phyloP scores from a whole-genome alignment of 2,888 invertebrate species.

The Ernsta delagoae region DNA sequence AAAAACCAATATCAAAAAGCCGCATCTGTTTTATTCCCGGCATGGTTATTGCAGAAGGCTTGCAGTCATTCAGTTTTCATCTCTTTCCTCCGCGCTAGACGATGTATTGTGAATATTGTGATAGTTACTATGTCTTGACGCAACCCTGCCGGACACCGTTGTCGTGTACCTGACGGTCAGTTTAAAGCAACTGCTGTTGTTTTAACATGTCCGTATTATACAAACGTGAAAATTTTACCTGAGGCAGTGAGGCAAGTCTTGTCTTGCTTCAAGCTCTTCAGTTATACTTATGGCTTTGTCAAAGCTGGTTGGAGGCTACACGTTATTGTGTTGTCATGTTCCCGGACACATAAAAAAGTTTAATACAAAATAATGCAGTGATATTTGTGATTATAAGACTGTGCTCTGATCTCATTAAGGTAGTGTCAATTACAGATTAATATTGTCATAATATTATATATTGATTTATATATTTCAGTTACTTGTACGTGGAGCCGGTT shows the following conservation, averaged over 20 bases:
- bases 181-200: conserved; percentile 43
- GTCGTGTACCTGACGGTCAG: conserved; percentile 22
- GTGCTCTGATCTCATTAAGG: conserved; percentile 64
- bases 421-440: conserved; percentile 45
- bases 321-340: conserved; percentile 39
- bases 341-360: conserved; percentile 44
- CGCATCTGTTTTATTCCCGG: conserved; percentile 13
- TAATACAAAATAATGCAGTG: conserved; percentile 62
- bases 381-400: conserved; percentile 61
- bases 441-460: conserved; percentile 10
- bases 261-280: conserved; percentile 61
- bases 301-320: conserved; percentile 47
- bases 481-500: conserved; percentile 53
- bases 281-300: conserved; percentile 66
- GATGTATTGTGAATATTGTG: conserved; percentile 45
- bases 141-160: conserved; percentile 46
- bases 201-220: conserved; percentile 56
- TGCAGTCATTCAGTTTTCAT: conserved; percentile 59
- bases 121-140: conserved; percentile 59
- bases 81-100: conserved; percentile 65
- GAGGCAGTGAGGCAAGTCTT: conserved; percentile 54
- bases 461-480: conserved; percentile 34
- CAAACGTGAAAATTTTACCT: conserved; percentile 72
- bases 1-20: background rate
- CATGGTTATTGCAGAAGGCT: conserved; percentile 53